phyloP scores from a whole-genome alignment of 2,113 vertebrate genomes.

The Tichodroma muraria region DNA sequence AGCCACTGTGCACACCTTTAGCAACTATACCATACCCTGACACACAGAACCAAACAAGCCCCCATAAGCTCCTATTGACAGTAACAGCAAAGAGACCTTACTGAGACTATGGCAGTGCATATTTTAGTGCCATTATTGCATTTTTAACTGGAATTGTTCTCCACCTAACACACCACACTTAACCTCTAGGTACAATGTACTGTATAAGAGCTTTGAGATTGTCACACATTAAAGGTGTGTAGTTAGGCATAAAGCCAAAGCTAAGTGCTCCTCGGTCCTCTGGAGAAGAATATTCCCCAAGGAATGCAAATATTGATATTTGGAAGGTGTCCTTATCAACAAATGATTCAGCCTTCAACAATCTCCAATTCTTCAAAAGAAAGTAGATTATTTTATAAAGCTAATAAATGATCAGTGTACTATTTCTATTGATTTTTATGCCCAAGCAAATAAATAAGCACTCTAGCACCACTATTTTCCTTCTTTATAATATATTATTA shows the following conservation, averaged over 20 bases:
- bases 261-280: background rate
- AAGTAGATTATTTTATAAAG: background rate
- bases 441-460: background rate
- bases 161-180: background rate
- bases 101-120: background rate
- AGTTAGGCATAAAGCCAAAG: slow-evolving; percentile 7
- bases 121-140: background rate
- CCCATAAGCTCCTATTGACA: background rate
- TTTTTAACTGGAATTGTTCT: background rate
- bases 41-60: background rate
- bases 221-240: background rate
- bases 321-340: slow-evolving; percentile 5
- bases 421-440: background rate
- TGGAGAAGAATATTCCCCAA: background rate
- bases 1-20: background rate
- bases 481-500: background rate
- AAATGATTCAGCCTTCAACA: background rate
- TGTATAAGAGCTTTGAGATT: background rate
- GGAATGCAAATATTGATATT: slow-evolving; percentile 54
- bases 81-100: background rate
- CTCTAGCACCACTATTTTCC: background rate
- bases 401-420: background rate
- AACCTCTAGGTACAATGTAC: background rate
- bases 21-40: background rate
- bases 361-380: background rate